Evolutionary conservation across 1,140 invertebrate genomes (phyloP), one percentile per base, ranked within the genome.

Genomic region (Heliconius congener): DNA sequence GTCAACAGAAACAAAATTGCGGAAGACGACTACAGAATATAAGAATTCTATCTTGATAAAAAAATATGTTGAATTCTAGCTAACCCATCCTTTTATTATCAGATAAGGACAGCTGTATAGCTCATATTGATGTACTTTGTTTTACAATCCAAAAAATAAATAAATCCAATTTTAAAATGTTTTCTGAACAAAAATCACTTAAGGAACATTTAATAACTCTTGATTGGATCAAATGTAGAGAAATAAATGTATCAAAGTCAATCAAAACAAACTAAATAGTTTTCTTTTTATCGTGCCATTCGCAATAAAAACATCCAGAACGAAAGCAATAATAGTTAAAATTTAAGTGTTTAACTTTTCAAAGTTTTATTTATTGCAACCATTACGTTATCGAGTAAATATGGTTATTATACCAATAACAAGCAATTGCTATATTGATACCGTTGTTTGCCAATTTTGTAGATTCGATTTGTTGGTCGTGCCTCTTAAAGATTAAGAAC

Each of bases 281-380:
- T 71, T 71, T 34, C 13, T 27, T 13, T 39, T 57, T 76, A 81
- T 57, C 52, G 70, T 80, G 70, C 74, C 73, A 80, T 66, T 77
- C 30, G 37, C 72, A 74, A 77, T 77, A 81, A 71, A 77, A 39
- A 70, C 52, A 71, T 55, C 66, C 50, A 77, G 72, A 77, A 81
- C 71, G 73, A 80, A 74, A 81, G 30, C 23, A 72, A 66, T 23
- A 34, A 74, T 60, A 76, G 75, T 80, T 79, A 79, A 79, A 79
- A 55, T 70, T 76, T 71, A 34, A 78, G 80, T 81, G 73, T 77
- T 74, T 78, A 81, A 78, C 80, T 81, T 77, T 78, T 81, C n/a
- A 66, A 77, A 74, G n/a, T 78, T 77, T 74, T 77, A 60, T 78
- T 82, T 82, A 78, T 77, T 78, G 73, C 73, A 27, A 50, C 76